Conservation (phyloP, 1,140 invertebrate species). For the Lineus longissimus region DNA sequence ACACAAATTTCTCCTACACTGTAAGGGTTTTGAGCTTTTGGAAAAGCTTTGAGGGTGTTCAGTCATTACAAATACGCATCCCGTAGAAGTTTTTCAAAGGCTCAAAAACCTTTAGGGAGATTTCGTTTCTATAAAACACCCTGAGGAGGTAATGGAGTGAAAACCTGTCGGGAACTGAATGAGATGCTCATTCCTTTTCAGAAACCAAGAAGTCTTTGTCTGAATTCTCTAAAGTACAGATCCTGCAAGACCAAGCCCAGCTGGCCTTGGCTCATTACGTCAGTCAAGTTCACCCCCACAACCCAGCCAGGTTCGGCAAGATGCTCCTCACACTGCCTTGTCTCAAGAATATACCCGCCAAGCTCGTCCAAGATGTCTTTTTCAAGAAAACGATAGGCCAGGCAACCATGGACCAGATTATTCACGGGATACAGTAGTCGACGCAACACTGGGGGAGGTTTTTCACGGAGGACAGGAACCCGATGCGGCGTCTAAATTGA, state of each 20-base stretch:
- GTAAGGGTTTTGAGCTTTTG: too few species aligned
- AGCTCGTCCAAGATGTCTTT: slow-evolving; percentile 80
- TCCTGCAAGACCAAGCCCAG: slow-evolving; percentile 76
- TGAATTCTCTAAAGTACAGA: slow-evolving; percentile 64
- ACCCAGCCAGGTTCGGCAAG: slow-evolving; percentile 73
- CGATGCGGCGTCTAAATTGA: too few species aligned
- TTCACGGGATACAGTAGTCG: neutral
- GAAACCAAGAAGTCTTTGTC: slow-evolving; percentile 52
- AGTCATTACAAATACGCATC: too few species aligned
- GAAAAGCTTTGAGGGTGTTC: too few species aligned
- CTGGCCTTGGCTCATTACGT: slow-evolving; percentile 70
- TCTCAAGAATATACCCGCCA: slow-evolving; percentile 64
- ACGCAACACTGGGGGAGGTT: too few species aligned
- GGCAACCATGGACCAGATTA: slow-evolving; percentile 51
- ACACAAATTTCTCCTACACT: too few species aligned
- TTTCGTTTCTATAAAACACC: too few species aligned
- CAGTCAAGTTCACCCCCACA: slow-evolving; percentile 60
- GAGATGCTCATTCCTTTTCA: slow-evolving; percentile 3
- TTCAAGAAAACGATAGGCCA: slow-evolving; percentile 78
- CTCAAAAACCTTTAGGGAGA: too few species aligned
- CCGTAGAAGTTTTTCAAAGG: too few species aligned
- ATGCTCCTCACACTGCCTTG: slow-evolving; percentile 71
- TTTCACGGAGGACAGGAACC: too few species aligned
- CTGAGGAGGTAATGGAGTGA: too few species aligned
- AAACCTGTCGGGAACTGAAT: too few species aligned